phyloP scores from a whole-genome alignment of 2,113 vertebrate species.

The Oxyruncus cristatus region DNA sequence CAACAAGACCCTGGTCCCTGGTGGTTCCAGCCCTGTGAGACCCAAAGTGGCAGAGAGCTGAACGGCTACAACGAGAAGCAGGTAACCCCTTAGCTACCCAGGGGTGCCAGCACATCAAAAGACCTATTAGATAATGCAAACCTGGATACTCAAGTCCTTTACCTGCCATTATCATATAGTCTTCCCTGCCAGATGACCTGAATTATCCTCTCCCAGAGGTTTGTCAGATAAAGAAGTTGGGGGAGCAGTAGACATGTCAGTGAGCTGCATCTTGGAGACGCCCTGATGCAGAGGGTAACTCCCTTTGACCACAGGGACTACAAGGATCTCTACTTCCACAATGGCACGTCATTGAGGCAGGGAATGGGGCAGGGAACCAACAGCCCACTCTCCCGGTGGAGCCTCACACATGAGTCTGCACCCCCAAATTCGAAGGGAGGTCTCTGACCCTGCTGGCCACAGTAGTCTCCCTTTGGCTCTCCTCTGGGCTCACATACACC shows the following conservation, averaged over 20 bases:
- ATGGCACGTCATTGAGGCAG: background rate
- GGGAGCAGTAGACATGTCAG: background rate
- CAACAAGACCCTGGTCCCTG: rapidly evolving
- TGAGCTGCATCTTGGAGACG: background rate
- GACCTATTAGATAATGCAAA: background rate
- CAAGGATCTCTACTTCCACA: background rate
- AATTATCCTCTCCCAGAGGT: background rate
- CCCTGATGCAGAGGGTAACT: background rate
- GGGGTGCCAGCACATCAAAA: rapidly evolving
- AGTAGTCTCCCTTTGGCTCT: background rate
- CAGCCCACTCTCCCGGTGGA: rapidly evolving
- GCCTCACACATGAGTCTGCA: rapidly evolving
- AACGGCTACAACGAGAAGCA: background rate
- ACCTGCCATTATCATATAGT: background rate
- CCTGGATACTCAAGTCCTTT: background rate
- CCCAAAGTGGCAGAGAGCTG: background rate
- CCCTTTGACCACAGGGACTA: background rate
- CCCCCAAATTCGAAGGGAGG: rapidly evolving
- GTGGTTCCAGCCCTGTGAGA: background rate
- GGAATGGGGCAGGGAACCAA: background rate
- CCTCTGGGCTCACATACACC: background rate
- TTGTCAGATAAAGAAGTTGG: background rate
- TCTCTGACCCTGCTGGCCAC: background rate
- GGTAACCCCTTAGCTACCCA: background rate
- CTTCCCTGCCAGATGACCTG: background rate